Evolutionary conservation across 2,888 invertebrate species (phyloP).

Genomic region (Eulithis prunata): DNA sequence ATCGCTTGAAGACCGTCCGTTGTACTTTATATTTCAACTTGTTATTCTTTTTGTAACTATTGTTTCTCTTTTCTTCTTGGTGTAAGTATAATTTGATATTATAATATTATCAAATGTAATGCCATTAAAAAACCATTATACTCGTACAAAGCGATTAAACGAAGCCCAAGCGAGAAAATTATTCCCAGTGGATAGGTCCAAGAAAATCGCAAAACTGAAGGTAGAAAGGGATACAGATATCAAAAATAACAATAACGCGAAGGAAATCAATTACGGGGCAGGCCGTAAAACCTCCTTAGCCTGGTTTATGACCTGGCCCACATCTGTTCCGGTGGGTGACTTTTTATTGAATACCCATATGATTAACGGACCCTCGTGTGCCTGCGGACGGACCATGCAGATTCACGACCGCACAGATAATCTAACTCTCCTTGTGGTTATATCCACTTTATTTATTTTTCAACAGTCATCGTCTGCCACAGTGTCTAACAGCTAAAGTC

Average conservation of each 20-base stretch:
- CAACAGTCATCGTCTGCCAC: no score
- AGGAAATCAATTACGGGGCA: constrained; percentile 55
- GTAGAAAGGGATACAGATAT: constrained; percentile 31
- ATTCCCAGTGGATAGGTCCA: not conserved
- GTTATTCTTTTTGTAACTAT: no score
- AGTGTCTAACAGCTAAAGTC: no score
- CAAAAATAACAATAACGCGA: constrained; percentile 45
- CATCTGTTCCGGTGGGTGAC: constrained; percentile 55
- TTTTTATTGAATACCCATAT: constrained; percentile 60
- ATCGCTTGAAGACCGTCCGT: no score
- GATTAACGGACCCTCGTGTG: constrained; percentile 42
- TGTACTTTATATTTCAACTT: no score
- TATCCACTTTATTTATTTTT: not conserved
- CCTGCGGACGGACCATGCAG: constrained; percentile 42
- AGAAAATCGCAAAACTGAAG: not conserved
- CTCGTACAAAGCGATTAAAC: not conserved
- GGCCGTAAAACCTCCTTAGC: constrained; percentile 55
- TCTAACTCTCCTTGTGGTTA: not conserved
- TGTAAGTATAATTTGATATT: no score
- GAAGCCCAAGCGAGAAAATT: not conserved
- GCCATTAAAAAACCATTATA: no score
- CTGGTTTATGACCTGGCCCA: constrained; percentile 56
- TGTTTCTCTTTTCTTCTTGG: no score
- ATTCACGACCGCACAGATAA: constrained; percentile 40
- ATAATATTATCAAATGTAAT: no score